Conservation (phyloP, 2,888 invertebrate genomes). For the Meandrusa payeni region DNA sequence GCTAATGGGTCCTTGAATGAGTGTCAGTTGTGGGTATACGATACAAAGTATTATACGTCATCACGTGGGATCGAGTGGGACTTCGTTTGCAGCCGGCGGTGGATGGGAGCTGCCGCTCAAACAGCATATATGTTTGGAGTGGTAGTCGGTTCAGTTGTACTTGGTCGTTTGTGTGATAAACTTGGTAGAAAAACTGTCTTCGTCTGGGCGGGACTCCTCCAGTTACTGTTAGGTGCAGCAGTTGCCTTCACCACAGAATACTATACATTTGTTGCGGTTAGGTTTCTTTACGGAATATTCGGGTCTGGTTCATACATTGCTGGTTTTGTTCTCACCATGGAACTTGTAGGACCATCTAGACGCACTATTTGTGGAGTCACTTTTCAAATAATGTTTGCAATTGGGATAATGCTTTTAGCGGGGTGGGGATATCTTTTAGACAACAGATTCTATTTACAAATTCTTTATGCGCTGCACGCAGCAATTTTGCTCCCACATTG, state of each 20-base stretch:
- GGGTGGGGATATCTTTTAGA: conserved; percentile 90
- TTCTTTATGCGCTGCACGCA: conserved; percentile 89
- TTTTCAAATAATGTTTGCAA: conserved; percentile 90
- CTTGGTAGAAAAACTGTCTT: conserved; percentile 90
- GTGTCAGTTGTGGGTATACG: conserved; percentile 85
- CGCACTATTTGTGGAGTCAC: conserved; percentile 90
- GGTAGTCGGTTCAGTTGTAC: conserved; percentile 87
- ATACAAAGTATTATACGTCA: conserved; percentile 85
- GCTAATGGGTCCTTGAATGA: conserved; percentile 53
- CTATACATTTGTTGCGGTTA: conserved; percentile 83
- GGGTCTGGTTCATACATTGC: conserved; percentile 89
- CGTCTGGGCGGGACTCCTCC: conserved; percentile 87
- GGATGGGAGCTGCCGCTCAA: conserved; percentile 92
- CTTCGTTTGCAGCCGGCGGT: conserved; percentile 88
- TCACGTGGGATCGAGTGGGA: conserved; percentile 91
- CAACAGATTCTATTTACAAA: conserved; percentile 87
- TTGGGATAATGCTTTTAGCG: conserved; percentile 90
- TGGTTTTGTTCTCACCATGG: conserved; percentile 88
- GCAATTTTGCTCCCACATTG: conserved; percentile 87
- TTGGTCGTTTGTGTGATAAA: conserved; percentile 90
- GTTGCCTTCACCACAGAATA: conserved; percentile 89
- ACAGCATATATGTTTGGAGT: conserved; percentile 92
- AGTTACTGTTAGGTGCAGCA: conserved; percentile 84
- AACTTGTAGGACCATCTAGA: conserved; percentile 89
- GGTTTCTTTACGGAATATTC: conserved; percentile 89